A percentile compares a stretch with the other conserved stretches of the same genome.
Conservation (phyloP, 2,888 invertebrate species). For the Volucella bombylans region DNA sequence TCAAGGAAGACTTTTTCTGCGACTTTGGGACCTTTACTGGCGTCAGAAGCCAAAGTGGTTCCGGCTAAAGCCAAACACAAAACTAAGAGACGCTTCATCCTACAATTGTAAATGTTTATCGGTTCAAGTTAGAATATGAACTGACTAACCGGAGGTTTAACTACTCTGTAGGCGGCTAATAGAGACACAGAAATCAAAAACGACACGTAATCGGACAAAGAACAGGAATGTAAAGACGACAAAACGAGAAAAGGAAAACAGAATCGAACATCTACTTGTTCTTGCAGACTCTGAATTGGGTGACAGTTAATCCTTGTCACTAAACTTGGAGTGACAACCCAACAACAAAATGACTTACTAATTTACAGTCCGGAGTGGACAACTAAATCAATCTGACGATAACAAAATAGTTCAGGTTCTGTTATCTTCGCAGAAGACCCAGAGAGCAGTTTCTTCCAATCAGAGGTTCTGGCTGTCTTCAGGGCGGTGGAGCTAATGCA, state of each 20-base stretch:
- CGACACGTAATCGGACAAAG: constrained; percentile 68
- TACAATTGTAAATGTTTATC: constrained; percentile 52
- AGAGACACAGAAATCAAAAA: constrained; percentile 31
- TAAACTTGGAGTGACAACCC: too few relatives aligned
- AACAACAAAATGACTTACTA: too few relatives aligned
- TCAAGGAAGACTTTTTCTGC: constrained; percentile 95
- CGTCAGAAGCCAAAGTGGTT: constrained; percentile 82
- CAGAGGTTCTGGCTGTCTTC: too few relatives aligned
- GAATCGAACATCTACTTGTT: constrained; percentile 35
- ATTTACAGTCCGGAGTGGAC: too few relatives aligned
- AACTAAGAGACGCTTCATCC: constrained; percentile 79
- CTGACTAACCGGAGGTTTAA: constrained; percentile 57
- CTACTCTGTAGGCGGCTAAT: constrained; percentile 23
- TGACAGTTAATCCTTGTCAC: constrained; percentile 17
- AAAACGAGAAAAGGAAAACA: constrained; percentile 45
- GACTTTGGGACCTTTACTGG: constrained; percentile 92
- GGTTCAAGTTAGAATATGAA: constrained; percentile 59
- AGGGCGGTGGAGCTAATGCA: too few relatives aligned
- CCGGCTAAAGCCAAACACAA: too few relatives aligned
- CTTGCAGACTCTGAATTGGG: constrained; percentile 40
- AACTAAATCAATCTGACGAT: too few relatives aligned
- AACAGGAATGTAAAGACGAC: constrained; percentile 44
- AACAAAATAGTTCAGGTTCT: too few relatives aligned
- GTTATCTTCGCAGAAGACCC: too few relatives aligned
- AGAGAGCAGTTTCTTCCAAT: too few relatives aligned